These are phyloP conservation scores for Agrilus biguttatus DNA, from an alignment of 2,888 invertebrate genomes.

Conservation along the genomic window DNA sequence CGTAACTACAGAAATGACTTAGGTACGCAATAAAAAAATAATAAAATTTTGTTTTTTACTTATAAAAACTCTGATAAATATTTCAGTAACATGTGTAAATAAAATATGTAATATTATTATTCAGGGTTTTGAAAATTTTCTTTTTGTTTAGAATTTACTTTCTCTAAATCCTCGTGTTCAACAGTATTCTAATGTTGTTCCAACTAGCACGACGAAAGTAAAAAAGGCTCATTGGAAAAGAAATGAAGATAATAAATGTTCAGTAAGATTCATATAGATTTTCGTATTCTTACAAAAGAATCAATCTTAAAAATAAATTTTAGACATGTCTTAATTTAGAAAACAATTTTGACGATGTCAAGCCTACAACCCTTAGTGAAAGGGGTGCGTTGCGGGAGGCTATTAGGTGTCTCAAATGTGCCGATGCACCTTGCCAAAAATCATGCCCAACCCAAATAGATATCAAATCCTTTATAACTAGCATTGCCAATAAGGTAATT, in stretches of 20 bases:
- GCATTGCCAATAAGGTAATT: slow-evolving; percentile 81
- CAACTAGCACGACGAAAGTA: slow-evolving; percentile 71
- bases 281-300: too few relatives aligned
- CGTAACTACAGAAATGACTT: too few relatives aligned
- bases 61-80: too few relatives aligned
- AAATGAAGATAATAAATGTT: slow-evolving; percentile 71
- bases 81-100: too few relatives aligned
- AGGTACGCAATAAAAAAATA: too few relatives aligned
- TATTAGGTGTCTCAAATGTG: slow-evolving; percentile 78
- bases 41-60: too few relatives aligned
- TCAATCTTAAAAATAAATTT: slow-evolving; percentile 7
- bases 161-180: slow-evolving; percentile 73
- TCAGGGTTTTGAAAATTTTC: slow-evolving; percentile 7
- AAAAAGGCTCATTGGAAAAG: slow-evolving; percentile 93
- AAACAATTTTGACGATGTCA: slow-evolving; percentile 93
- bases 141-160: slow-evolving; percentile 65
- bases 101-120: neutral
- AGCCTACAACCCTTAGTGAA: slow-evolving; percentile 93
- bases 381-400: slow-evolving; percentile 86
- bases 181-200: slow-evolving; percentile 62
- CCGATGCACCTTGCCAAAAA: slow-evolving; percentile 96
- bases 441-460: slow-evolving; percentile 97
- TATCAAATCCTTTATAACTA: slow-evolving; percentile 90
- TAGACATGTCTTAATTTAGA: slow-evolving; percentile 54
- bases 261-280: slow-evolving; percentile 40